These are phyloP conservation scores for Crenuchus spilurus DNA, from an alignment of 2,797 vertebrate species.

Conservation along the genomic window DNA sequence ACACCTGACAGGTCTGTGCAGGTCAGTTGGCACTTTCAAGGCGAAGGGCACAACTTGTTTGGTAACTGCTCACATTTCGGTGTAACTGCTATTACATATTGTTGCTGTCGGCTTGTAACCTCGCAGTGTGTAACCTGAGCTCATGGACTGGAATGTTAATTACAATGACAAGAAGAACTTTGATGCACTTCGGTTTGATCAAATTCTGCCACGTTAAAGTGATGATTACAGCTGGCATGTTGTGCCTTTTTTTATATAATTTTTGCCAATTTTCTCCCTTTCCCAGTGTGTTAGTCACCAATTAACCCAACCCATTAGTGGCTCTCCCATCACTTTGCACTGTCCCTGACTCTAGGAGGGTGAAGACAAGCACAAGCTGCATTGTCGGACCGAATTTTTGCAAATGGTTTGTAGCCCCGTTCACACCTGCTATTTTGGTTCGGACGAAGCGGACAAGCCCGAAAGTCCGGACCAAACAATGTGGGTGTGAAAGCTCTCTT, in stretches of 20 bases:
- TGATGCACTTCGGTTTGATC: background rate
- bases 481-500: no score
- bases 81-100: background rate
- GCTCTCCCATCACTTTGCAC: no score
- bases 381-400: no score
- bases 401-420: no score
- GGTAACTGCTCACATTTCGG: slow-evolving; percentile 1
- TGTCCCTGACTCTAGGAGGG: no score
- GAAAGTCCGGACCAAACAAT: no score
- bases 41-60: background rate
- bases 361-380: no score
- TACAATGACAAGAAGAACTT: background rate
- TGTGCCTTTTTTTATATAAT: background rate
- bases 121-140: background rate
- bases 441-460: no score
- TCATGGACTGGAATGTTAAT: background rate
- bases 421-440: no score
- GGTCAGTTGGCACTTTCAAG: background rate
- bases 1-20: background rate
- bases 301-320: no score
- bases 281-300: no score
- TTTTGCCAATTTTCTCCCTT: no score
- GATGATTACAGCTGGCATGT: background rate
- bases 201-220: background rate
- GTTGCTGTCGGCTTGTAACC: background rate